Base-by-base conservation (phyloP, 2,797 vertebrate species). In the Toxotes lorentzi region DNA sequence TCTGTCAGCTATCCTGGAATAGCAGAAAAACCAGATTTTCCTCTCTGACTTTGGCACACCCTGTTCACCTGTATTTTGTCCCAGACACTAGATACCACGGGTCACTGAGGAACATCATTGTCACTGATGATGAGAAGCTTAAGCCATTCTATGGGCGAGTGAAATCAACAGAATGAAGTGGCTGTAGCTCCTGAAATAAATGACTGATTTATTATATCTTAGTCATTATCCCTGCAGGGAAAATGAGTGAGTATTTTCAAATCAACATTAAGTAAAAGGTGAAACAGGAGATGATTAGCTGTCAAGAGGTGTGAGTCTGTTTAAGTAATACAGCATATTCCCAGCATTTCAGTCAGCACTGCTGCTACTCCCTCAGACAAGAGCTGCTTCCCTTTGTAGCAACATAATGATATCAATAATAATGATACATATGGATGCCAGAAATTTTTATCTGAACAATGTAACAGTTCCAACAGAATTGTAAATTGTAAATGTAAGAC, bases 11-110 rank as follows among this genome's bases (percentile, higher is more conserved):
- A 35, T 32, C 30, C 17, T 61, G 77, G 40, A 64, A 73, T 13
- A 67, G 53, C 63, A 73, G 77, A 70, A 76, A 70, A 89, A 93
- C 92, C 83, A 40, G 88, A 89, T 84, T 87, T 89, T 91, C 89
- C 64, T 76, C 87, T 70, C 71, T 34, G 57, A 10, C 21, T 66
- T 17, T 24, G 79, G 67, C 83, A 83, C 90, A 82, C 87, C 89
- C 76, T 80, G 66, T 73, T 76, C 84, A 87, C 82, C 86, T 86
- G 81, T 89, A 65, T 90, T 87, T 82, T 79, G 73, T 72, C 38
- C 59, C 4, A 12, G 78, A 92, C 79, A 91, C 48, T 65, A 53
- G 75, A 92, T 73, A 89, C 85, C 72, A 54, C 1, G 0, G 76
- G 65, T 76, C 81, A 78, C 24, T 16, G 30, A 66, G 57, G 67